Evolutionary conservation across 2,113 vertebrate species (phyloP).

Genomic region (Microcebus murinus): DNA sequence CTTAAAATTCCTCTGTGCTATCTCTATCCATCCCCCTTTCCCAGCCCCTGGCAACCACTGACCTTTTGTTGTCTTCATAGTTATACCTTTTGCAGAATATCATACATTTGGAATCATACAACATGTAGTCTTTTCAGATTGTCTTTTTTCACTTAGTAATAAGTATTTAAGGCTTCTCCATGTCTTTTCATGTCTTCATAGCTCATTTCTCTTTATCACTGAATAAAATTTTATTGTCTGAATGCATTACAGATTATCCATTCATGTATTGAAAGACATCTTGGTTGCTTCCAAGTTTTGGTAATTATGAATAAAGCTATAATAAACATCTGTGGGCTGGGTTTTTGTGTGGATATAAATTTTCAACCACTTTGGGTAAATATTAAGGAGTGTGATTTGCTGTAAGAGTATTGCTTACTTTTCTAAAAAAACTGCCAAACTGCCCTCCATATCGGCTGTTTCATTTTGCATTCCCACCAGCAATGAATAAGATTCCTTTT

Average conservation of each 20-base stretch:
- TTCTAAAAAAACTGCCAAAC: not conserved
- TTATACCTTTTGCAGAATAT: not conserved
- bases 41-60: no score
- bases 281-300: not conserved
- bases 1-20: not conserved
- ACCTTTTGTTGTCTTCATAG: not conserved
- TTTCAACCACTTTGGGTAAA: not conserved
- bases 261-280: not conserved
- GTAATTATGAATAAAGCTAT: not conserved
- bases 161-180: not conserved
- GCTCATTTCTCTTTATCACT: not conserved
- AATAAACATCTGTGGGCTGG: not conserved
- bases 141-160: not conserved
- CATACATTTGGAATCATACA: not conserved
- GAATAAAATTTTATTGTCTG: not conserved
- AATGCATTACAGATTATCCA: not conserved
- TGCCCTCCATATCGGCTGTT: not conserved
- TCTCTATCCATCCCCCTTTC: not conserved
- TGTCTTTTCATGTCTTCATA: not conserved
- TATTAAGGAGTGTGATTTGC: not conserved
- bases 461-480: not conserved
- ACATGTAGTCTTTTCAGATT: not conserved
- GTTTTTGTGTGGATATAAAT: not conserved
- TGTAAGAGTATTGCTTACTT: not conserved
- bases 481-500: not conserved